Evolutionary conservation across 2,888 invertebrate genomes (phyloP).

Genomic region (Clanis bilineata): DNA sequence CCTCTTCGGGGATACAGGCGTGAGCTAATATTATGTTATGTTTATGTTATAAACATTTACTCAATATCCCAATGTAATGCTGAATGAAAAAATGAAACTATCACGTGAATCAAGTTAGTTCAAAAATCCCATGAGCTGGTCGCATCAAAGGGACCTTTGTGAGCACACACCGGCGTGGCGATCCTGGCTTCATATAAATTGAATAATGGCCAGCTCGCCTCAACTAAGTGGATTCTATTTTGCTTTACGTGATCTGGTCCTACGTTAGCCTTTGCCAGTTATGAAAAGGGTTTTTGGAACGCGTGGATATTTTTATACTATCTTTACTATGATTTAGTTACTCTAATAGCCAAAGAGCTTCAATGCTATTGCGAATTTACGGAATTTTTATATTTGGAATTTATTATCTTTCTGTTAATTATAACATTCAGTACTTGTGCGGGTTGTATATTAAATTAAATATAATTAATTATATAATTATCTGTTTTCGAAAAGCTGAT

Average conservation of each 20-base stretch:
- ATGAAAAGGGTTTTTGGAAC: conserved; percentile 26
- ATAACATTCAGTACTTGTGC: no score
- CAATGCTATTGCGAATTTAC: no score
- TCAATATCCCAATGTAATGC: not conserved
- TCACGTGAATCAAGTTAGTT: conserved; percentile 15
- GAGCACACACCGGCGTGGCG: conserved; percentile 35
- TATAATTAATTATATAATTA: no score
- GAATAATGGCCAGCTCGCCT: conserved; percentile 69
- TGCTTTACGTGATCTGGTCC: conserved; percentile 57
- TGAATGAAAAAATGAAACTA: no score
- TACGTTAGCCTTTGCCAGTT: conserved; percentile 39
- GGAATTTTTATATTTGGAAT: no score
- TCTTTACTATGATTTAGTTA: not conserved
- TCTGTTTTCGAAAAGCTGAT: no score
- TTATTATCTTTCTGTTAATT: no score
- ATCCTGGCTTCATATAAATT: conserved; percentile 56
- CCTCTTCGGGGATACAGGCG: no score
- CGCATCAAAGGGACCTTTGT: conserved; percentile 46
- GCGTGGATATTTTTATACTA: not conserved
- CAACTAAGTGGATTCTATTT: conserved; percentile 72
- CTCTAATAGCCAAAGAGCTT: not conserved
- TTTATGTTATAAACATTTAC: no score
- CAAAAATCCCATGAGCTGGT: conserved; percentile 33
- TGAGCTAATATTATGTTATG: no score
- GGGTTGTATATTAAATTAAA: no score